Conservation (phyloP, 2,113 vertebrate species). For the Elephantulus edwardii region DNA sequence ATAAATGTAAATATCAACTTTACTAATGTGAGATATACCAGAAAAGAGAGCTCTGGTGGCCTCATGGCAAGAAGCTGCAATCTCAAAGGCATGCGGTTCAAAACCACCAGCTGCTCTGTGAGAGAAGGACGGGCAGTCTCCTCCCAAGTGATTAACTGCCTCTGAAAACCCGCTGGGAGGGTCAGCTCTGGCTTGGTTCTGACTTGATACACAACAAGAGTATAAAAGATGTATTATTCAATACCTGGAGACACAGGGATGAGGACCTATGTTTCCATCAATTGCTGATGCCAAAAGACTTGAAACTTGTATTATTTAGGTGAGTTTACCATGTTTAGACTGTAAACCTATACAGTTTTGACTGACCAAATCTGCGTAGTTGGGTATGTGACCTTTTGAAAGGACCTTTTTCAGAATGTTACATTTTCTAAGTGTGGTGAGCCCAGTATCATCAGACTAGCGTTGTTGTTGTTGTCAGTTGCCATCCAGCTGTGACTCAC, state of each 20-base stretch:
- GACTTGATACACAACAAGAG: too few relatives aligned
- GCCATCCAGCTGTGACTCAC: too few relatives aligned
- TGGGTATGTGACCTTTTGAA: neutral
- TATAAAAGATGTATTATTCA: neutral
- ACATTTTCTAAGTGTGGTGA: neutral
- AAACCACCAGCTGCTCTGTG: too few relatives aligned
- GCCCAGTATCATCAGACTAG: neutral
- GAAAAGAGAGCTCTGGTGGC: too few relatives aligned
- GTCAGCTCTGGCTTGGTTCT: too few relatives aligned
- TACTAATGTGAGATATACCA: neutral
- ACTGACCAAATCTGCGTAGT: neutral
- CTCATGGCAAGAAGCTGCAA: too few relatives aligned
- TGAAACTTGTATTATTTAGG: neutral
- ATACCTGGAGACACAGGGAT: neutral
- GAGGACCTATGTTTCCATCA: neutral
- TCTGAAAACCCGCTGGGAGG: too few relatives aligned
- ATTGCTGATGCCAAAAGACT: neutral
- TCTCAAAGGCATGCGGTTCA: too few relatives aligned
- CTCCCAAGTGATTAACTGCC: too few relatives aligned
- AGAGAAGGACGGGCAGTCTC: too few relatives aligned
- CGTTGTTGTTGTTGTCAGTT: too few relatives aligned
- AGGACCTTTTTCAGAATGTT: conserved; percentile 1
- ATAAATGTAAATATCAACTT: neutral
- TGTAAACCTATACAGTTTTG: neutral
- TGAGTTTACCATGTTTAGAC: neutral